These are phyloP conservation scores for Elymnias hypermnestra DNA, from an alignment of 1,140 invertebrate species.

Conservation along the genomic window DNA sequence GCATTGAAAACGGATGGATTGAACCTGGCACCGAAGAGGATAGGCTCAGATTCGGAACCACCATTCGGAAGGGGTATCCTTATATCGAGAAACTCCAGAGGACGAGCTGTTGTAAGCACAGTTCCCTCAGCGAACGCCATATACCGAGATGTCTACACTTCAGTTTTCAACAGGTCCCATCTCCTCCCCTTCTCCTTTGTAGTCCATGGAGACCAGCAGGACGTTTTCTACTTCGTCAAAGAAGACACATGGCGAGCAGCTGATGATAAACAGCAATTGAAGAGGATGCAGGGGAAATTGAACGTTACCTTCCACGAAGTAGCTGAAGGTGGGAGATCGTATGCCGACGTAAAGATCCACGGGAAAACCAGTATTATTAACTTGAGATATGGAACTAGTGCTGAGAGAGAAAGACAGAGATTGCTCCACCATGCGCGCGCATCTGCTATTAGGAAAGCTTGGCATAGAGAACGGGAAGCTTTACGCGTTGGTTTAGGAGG, in stretches of 20 bases:
- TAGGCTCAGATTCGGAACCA: constrained; percentile 87
- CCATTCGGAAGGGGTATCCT: constrained; percentile 94
- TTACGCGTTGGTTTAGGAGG: constrained; percentile 86
- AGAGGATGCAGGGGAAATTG: constrained; percentile 91
- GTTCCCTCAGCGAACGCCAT: constrained; percentile 92
- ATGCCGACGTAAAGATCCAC: constrained; percentile 91
- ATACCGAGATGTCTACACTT: constrained; percentile 93
- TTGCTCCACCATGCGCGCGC: constrained; percentile 92
- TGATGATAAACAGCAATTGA: constrained; percentile 91
- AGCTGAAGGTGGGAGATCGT: constrained; percentile 82
- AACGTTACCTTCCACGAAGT: constrained; percentile 95
- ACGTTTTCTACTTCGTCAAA: constrained; percentile 97
- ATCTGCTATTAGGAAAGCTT: constrained; percentile 91
- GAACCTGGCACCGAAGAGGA: constrained; percentile 81
- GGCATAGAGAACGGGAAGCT: constrained; percentile 92
- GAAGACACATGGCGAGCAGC: constrained; percentile 91
- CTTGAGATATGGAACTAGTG: constrained; percentile 91
- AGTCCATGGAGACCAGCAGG: constrained; percentile 91
- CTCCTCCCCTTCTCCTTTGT: constrained; percentile 92
- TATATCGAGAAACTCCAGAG: constrained; percentile 86
- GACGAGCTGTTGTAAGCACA: constrained; percentile 89
- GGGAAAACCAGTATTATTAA: constrained; percentile 89
- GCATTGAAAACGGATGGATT: constrained; percentile 85
- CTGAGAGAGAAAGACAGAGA: constrained; percentile 91
- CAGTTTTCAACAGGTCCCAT: constrained; percentile 94